Percentiles rank a stretch among this genome's conserved stretches.
These are phyloP conservation scores for Eulemur mongoz DNA, from an alignment of 2,797 vertebrate species.

Conservation along the genomic window DNA sequence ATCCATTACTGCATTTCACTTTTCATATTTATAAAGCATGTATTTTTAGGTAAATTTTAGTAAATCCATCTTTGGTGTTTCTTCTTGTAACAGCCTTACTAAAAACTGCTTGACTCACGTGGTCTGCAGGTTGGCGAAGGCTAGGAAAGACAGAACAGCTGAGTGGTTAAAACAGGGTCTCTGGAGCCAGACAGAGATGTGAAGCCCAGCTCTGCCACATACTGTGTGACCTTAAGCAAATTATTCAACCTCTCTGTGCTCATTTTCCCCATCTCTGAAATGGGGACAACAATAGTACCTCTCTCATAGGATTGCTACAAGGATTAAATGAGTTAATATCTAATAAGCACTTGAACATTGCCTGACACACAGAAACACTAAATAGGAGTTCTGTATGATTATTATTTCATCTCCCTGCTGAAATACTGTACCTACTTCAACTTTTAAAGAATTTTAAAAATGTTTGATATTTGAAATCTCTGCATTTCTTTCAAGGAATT, in stretches of 20 bases:
- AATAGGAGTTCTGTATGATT: neutral
- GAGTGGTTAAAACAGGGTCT: neutral
- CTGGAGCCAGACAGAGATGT: neutral
- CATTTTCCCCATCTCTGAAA: neutral
- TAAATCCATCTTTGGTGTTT: neutral
- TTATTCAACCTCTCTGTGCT: neutral
- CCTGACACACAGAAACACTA: neutral
- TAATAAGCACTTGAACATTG: neutral
- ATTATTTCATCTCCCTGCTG: neutral
- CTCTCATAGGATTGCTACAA: neutral
- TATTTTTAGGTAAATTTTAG: neutral
- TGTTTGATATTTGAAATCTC: neutral
- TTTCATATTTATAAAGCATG: neutral
- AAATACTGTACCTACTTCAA: neutral
- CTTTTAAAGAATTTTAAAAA: slow-evolving; percentile 15
- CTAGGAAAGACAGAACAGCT: neutral
- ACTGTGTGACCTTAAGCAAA: neutral
- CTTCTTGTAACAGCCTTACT: neutral
- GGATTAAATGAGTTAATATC: neutral
- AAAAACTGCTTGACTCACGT: neutral
- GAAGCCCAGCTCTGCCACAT: neutral
- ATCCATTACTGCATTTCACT: neutral
- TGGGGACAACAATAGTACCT: neutral
- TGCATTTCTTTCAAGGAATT: neutral
- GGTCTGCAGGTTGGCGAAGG: neutral